phyloP scores from a whole-genome alignment of 2,888 invertebrate genomes.

The Nasonovia ribisnigri region DNA sequence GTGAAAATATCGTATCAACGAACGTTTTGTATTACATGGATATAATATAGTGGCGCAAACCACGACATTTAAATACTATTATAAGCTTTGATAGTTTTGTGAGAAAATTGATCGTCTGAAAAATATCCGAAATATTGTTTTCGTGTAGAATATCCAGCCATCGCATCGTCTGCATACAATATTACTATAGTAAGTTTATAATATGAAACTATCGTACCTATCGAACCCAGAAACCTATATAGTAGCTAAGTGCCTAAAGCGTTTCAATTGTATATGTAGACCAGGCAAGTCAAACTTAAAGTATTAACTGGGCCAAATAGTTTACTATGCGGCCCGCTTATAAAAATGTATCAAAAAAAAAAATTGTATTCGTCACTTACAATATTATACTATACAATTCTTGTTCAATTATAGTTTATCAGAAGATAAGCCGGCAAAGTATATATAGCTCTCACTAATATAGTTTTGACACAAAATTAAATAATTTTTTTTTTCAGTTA shows the following conservation, averaged over 20 bases:
- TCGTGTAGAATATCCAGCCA: background rate
- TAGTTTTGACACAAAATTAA: too few relatives aligned
- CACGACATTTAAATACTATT: background rate
- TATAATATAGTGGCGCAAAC: background rate
- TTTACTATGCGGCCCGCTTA: too few relatives aligned
- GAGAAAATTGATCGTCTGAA: background rate
- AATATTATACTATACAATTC: too few relatives aligned
- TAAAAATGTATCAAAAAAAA: too few relatives aligned
- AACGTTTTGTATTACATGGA: background rate
- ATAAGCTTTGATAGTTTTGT: background rate
- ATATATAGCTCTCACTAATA: too few relatives aligned
- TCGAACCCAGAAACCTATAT: background rate
- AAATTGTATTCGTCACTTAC: too few relatives aligned
- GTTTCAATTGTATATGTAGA: background rate
- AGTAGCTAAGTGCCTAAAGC: background rate
- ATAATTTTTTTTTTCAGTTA: too few relatives aligned
- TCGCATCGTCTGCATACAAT: background rate
- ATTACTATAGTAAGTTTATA: too few relatives aligned
- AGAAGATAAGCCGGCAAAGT: too few relatives aligned
- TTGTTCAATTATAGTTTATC: too few relatives aligned
- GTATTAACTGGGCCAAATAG: too few relatives aligned
- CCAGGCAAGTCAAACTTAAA: too few relatives aligned
- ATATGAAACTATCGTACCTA: background rate
- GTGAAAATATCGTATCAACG: background rate
- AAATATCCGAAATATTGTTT: background rate